Percentiles rank a stretch among this genome's conserved stretches.
These are phyloP conservation scores for Planococcus citri DNA, from an alignment of 1,140 invertebrate species.

Conservation along the genomic window DNA sequence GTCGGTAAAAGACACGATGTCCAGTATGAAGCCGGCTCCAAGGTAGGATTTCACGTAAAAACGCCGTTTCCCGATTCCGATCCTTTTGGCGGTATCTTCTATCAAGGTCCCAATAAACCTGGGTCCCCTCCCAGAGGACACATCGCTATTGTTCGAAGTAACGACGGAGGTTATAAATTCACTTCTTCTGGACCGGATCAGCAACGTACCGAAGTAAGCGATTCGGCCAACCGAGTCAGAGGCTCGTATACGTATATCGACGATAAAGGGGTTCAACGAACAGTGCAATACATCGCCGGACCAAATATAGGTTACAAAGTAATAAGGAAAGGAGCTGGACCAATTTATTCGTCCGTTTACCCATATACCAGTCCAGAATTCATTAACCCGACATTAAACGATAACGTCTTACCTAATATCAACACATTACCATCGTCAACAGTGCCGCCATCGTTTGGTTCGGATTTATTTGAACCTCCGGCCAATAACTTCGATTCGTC, in stretches of 20 bases:
- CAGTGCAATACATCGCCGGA: conserved; percentile 58
- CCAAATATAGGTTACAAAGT: conserved; percentile 60
- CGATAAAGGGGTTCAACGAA: conserved; percentile 54
- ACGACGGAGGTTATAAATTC: conserved; percentile 52
- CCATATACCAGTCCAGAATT: conserved; percentile 24
- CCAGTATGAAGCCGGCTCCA: conserved; percentile 53
- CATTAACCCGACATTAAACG: neutral
- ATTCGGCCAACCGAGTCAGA: conserved; percentile 48
- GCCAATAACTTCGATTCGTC: neutral
- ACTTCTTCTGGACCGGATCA: conserved; percentile 56
- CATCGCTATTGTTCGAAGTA: conserved; percentile 44
- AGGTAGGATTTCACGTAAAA: conserved; percentile 56
- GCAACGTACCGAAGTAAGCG: conserved; percentile 52
- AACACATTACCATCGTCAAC: conserved; percentile 4
- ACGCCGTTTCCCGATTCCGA: conserved; percentile 50
- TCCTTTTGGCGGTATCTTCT: conserved; percentile 35
- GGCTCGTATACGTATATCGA: conserved; percentile 62
- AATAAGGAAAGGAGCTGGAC: conserved; percentile 45
- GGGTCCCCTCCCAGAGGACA: conserved; percentile 41
- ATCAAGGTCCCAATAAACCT: conserved; percentile 35
- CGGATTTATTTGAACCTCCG: conserved; percentile 16
- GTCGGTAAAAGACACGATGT: conserved; percentile 56
- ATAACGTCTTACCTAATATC: neutral
- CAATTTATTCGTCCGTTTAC: conserved; percentile 33
- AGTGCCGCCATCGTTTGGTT: neutral